Evolutionary conservation across 2,113 vertebrate genomes (phyloP), one percentile per base, ranked within the genome.

Genomic region (Phocoena sinus): DNA sequence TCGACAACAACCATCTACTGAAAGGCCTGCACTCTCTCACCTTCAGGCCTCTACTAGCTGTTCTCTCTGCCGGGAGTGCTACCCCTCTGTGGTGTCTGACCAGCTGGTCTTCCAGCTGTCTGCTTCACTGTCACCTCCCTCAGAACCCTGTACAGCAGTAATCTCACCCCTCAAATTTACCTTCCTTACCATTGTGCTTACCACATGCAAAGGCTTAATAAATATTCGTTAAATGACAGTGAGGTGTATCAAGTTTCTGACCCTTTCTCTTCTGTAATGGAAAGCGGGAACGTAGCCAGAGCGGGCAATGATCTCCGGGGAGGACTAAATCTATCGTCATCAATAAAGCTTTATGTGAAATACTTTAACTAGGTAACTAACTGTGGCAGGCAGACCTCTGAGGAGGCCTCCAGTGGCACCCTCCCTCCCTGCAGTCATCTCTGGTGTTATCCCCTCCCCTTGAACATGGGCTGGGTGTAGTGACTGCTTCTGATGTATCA

Each of bases 181-280:
- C n/a, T 36, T 86, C 65, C 56, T 73, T 41, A 67, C 47, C 86
- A 23, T 9, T 81, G 63, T 91, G 65, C 60, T 81, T 26, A 41
- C 68, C 23, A 70, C 68, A 58, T 53, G 84, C 36, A 87, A 91
- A 76, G 71, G 77, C 76, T 84, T 73, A 88, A 65, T 82, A 92
- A 93, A 31, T 21, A 67, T 74, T 26, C 91, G 70, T 88, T 90
- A 84, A 77, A 81, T 56, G 82, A 97, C 93, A 87, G 91, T 8
- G 47, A 95, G 58, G 17, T 31, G 28, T 44, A 91, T 93, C 62
- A n/a, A 18, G 31, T 94, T 90, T 86, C 84, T 91, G 70, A 80
- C 36, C 38, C 50, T 63, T 76, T 90, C 70, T 53, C 86, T 76
- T 89, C 44, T 76, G 82, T 89, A 65, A 81, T 67, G 50, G 77